These are phyloP conservation scores for Shargacucullia verbasci DNA, from an alignment of 2,888 invertebrate species.

Conservation along the genomic window DNA sequence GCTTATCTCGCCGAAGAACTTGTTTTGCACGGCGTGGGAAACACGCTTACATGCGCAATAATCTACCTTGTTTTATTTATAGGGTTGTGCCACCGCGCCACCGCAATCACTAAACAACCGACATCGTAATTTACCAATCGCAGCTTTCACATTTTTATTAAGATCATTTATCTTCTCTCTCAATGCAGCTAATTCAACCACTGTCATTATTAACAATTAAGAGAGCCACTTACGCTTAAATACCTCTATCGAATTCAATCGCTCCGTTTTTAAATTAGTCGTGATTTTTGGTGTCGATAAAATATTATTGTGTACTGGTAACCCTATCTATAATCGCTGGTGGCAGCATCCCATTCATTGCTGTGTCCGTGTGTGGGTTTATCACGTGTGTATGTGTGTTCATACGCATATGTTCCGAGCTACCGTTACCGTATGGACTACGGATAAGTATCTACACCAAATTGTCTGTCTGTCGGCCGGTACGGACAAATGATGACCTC, in stretches of 20 bases:
- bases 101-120: slow-evolving; percentile 53
- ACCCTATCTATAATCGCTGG: slow-evolving; percentile 73
- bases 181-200: slow-evolving; percentile 55
- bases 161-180: slow-evolving; percentile 55
- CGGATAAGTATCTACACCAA: slow-evolving; percentile 70
- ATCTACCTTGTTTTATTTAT: slow-evolving; percentile 81
- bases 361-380: slow-evolving; percentile 58
- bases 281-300: slow-evolving; percentile 58
- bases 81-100: slow-evolving; percentile 71
- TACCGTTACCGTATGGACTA: slow-evolving; percentile 74
- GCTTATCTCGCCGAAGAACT: slow-evolving; percentile 83
- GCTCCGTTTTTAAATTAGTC: slow-evolving; percentile 53
- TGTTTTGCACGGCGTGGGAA: slow-evolving; percentile 88
- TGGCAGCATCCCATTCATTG: slow-evolving; percentile 84
- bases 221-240: slow-evolving; percentile 46
- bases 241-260: slow-evolving; percentile 55
- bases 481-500: slow-evolving; percentile 72
- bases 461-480: slow-evolving; percentile 67
- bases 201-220: slow-evolving; percentile 50
- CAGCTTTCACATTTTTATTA: slow-evolving; percentile 67
- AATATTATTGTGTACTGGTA: slow-evolving; percentile 61
- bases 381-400: slow-evolving; percentile 48
- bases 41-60: slow-evolving; percentile 80
- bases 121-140: slow-evolving; percentile 57
- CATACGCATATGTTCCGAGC: slow-evolving; percentile 64